Evolutionary conservation across 2,888 invertebrate genomes (phyloP), one percentile per base, ranked within the genome.

Genomic region (Cerastis rubricosa): DNA sequence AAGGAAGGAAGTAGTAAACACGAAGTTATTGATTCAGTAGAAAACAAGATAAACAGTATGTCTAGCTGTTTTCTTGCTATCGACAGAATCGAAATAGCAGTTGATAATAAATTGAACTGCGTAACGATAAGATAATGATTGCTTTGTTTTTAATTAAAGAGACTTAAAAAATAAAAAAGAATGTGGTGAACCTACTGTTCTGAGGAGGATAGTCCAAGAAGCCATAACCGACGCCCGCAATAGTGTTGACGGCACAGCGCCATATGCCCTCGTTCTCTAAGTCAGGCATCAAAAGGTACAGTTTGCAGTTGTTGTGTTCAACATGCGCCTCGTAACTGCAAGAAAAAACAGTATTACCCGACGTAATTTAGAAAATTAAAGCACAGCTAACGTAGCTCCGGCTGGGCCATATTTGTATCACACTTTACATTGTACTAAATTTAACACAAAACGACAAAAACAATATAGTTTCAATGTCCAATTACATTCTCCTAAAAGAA

Each of bases 221-320:
- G 5, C 93, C 95, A 72, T 92, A 94, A 89, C 92, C 90, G 2
- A 85, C 90, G 5, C 91, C 92, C 2, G 78, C 74, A 0, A 88
- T 87, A 0, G 95, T 94, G 35, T 93, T 90, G 47, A 96, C 81
- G 35, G 91, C 93, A 65, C 96, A 96, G n/a, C 96, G 93, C 96
- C 96, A 96, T 43, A 93, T 74, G 0, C 96, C 96, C 12, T 71
- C 73, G 94, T 0, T 94, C 0, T 74, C 54, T 5, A 51, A 51
- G 7, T 68, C 43, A 0, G 94, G 93, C 63, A 90, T 82, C 0
- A 88, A 90, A 76, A 96, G 92, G 7, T 89, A 89, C n/a, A 96
- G 88, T 4, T 92, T 92, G 77, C 96, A 96, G 47, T 90, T 89
- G 80, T 93, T 88, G 11, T 67, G 86, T 29, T 78, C 73, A 9